A percentile compares a stretch with the other conserved stretches of the same genome.
Evolutionary conservation across 2,797 vertebrate genomes (phyloP).

Genomic region (Heterohyrax brucei): DNA sequence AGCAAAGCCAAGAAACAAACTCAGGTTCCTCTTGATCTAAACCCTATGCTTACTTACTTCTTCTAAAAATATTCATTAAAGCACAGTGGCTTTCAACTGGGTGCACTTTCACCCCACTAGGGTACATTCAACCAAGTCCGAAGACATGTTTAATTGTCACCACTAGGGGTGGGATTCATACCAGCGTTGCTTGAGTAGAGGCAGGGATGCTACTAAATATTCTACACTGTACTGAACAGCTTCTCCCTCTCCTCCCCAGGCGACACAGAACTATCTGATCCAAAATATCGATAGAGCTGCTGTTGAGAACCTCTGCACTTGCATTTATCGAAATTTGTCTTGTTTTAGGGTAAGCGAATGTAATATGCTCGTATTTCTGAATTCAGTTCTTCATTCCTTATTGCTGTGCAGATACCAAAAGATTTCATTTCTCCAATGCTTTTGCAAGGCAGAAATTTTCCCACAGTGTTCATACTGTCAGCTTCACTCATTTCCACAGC

Average conservation of each 20-base stretch:
- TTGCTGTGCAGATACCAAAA: slow-evolving; percentile 22
- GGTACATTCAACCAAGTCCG: background rate
- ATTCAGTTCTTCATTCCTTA: slow-evolving; percentile 56
- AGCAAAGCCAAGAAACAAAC: background rate
- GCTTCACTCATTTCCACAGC: slow-evolving; percentile 62
- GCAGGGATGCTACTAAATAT: background rate
- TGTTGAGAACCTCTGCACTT: background rate
- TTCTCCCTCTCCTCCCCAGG: background rate
- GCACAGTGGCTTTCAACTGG: background rate
- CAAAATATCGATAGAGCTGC: background rate
- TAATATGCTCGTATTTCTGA: slow-evolving; percentile 33
- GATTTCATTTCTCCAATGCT: slow-evolving; percentile 37
- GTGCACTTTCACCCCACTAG: background rate
- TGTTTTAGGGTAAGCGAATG: slow-evolving; percentile 47
- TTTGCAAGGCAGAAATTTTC: slow-evolving; percentile 50
- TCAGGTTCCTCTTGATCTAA: background rate
- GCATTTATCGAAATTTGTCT: slow-evolving; percentile 38
- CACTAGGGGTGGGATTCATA: background rate
- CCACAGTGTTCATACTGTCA: background rate
- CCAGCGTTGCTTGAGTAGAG: background rate
- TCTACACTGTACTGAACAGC: background rate
- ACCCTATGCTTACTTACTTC: background rate
- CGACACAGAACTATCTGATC: background rate
- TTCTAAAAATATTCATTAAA: background rate
- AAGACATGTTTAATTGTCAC: background rate